Base-by-base conservation (phyloP, 2,113 vertebrate genomes). In the Garra rufa region DNA sequence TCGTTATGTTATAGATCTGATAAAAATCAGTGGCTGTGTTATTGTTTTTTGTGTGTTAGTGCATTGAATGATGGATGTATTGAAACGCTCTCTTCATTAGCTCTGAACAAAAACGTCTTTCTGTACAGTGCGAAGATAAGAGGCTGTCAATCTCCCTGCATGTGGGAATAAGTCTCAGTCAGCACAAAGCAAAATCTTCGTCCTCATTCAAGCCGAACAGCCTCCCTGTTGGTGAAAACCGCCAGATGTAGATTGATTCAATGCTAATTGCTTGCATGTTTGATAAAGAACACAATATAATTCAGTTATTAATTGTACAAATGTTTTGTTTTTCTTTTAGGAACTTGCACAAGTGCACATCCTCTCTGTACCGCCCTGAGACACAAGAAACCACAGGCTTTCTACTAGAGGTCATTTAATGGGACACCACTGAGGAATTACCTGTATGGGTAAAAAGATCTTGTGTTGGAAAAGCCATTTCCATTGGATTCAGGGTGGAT, bases 1-100 rank as follows among this genome's bases (percentile, higher is more conserved):
- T 43, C 76, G 44, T 78, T 78, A 78, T 61, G 30, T 77, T 15
- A 77, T 77, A 34, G 52, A 78, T 61, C n/a, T 44, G 55, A 59
- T 76, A 59, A 57, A 34, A 61, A 61, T 61, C n/a, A 10, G 30
- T 78, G 13, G 34, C 34, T 43, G 43, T 76, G 5, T 50, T 57
- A 21, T 30, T 76, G 19, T 57, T 76, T 13, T 76, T 74, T 69
- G 30, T 69, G 50, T 73, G 34, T 17, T 43, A 4, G n/a, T n/a
- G 34, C 1, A 15, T 41, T 43, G 3, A 77, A n/a, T 77, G 52
- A 41, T 41, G 6, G n/a, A 41, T 77, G 50, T 59, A 52, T 75
- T 34, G 46, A 76, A 52, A 70, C 38, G 19, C 15, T 24, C 73
- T 76, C 46, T 76, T 76, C 46, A 76, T 76, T 52, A 28, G 17